Evolutionary conservation across 2,888 invertebrate species (phyloP), one percentile per base, ranked within the genome.

Genomic region (Bombylius discolor): DNA sequence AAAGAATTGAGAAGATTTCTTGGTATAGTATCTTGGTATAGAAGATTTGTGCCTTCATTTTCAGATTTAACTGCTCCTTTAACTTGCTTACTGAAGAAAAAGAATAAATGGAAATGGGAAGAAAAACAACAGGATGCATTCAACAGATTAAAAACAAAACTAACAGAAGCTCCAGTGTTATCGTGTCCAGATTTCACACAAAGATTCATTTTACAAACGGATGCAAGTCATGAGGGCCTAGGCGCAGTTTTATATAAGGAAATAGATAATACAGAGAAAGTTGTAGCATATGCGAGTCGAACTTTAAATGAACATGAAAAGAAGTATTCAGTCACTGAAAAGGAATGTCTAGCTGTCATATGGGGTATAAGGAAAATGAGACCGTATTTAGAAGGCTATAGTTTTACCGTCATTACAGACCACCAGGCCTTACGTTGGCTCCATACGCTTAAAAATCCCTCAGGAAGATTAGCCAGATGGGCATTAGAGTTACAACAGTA

Each of bases 211-310:
- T 31, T 57, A 23, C 23, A 23, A 23, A 23, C 23, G 1, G 23
- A 23, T 23, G 23, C 23, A 23, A 23, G 23, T 3, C 23, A 23
- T 2, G 23, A 23, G 3, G 23, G 23, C 23, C 23, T 23, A 23
- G 23, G 23, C 23, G 23, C 23, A 23, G 23, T 23, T 23, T 23
- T 23, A 23, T 23, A 23, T 23, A 1, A 23, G 3, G 23, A 23
- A 5, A 56, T 55, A 5, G 47, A 58, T 0, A 55, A 58, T 2
- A 42, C 54, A 34, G 63, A 63, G 32, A 39, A 52, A n/a, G 57
- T 61, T 2, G 58, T 63, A 11, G 55, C 56, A 6, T 62, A 61
- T 44, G 33, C 52, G 5, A 56, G 52, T 14, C 33, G 49, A 4
- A 52, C 45, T 4, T 23, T 56, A 12, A 56, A 31, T 23, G 47